phyloP scores from a whole-genome alignment of 1,140 invertebrate genomes.

The Micrasema minimum region DNA sequence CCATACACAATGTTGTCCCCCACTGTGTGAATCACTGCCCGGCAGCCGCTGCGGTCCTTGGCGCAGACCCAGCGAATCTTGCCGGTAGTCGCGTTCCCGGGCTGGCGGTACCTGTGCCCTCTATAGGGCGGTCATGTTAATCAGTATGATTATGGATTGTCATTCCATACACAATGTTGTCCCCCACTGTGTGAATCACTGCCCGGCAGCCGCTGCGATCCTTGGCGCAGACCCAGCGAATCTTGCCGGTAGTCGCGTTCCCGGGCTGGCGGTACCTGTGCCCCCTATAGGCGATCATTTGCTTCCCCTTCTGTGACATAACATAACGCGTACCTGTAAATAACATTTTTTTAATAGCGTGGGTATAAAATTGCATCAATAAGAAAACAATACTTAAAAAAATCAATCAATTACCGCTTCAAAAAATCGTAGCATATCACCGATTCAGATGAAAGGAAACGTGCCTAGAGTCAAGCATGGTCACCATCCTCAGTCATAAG shows the following conservation, averaged over 20 bases:
- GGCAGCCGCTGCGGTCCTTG: slow-evolving; percentile 47
- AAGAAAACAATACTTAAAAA: background rate
- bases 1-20: slow-evolving; percentile 4
- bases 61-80: slow-evolving; percentile 56
- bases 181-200: slow-evolving; percentile 23
- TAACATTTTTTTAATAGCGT: background rate
- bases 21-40: slow-evolving; percentile 26
- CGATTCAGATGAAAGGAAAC: too few relatives aligned
- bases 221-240: slow-evolving; percentile 56
- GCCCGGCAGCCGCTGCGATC: slow-evolving; percentile 45
- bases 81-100: background rate
- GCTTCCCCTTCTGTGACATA: slow-evolving; percentile 16
- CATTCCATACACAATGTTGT: slow-evolving; percentile 7
- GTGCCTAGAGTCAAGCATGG: too few relatives aligned
- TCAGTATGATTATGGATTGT: slow-evolving; percentile 4
- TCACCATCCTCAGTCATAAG: too few relatives aligned
- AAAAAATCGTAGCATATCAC: background rate
- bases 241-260: slow-evolving; percentile 24
- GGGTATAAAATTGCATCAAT: background rate
- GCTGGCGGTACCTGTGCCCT: slow-evolving; percentile 14
- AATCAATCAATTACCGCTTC: background rate
- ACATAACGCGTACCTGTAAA: background rate
- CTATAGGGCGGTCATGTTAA: background rate
- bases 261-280: slow-evolving; percentile 16
- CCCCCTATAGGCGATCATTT: slow-evolving; percentile 9